Percentiles rank a stretch among this genome's conserved stretches.
Conservation (phyloP, 53 echinoderm and acorn worm genomes). For the Crossaster papposus region DNA sequence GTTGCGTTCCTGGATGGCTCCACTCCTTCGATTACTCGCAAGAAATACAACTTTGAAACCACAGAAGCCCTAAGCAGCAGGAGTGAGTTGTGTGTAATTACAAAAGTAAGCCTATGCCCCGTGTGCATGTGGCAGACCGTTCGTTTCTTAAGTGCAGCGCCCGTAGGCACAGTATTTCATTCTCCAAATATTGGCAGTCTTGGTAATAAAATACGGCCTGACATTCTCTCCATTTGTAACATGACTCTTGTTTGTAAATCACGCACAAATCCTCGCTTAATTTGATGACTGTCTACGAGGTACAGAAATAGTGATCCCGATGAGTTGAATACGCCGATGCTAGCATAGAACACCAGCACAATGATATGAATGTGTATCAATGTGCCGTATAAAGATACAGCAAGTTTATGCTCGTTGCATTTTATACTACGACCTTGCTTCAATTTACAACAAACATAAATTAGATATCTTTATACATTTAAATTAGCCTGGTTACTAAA, state of each 20-base stretch:
- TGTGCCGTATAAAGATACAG: background rate
- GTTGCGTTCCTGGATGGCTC: constrained; percentile 30
- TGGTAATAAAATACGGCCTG: constrained; percentile 46
- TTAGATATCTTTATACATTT: too few relatives aligned
- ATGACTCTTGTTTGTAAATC: constrained; percentile 42
- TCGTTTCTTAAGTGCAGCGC: constrained; percentile 47
- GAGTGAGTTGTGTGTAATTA: constrained; percentile 42
- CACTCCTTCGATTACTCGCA: constrained; percentile 32
- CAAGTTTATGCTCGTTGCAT: background rate
- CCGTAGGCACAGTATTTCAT: constrained; percentile 48
- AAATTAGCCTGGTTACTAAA: too few relatives aligned
- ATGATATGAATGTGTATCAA: constrained; percentile 2
- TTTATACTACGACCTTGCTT: background rate
- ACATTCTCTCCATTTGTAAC: constrained; percentile 59
- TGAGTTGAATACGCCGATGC: background rate
- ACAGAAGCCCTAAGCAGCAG: constrained; percentile 3
- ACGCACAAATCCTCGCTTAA: constrained; percentile 50
- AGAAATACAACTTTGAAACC: constrained; percentile 30
- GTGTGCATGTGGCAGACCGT: background rate
- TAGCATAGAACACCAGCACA: background rate
- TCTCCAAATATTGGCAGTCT: constrained; percentile 56
- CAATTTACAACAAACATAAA: too few relatives aligned
- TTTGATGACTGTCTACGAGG: constrained; percentile 27
- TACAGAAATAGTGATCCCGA: background rate
- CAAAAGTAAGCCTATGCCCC: constrained; percentile 12